These are phyloP conservation scores for Oryzias dopingdopingensis DNA, from an alignment of 2,797 vertebrate species.

Conservation along the genomic window DNA sequence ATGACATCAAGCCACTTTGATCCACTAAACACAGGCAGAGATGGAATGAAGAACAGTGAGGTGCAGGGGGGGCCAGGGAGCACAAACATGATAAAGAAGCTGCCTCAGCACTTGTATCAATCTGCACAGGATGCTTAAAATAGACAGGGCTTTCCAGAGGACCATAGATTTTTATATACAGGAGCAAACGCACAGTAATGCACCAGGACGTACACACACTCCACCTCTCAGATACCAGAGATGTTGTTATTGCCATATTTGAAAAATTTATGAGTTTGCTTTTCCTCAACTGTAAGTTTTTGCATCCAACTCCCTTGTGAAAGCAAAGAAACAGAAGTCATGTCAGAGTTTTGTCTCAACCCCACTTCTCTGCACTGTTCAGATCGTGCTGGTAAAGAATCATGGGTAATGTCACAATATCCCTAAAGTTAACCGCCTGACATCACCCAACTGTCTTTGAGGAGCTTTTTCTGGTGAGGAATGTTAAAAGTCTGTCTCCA, in stretches of 20 bases:
- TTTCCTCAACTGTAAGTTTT: constrained; percentile 20
- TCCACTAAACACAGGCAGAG: constrained; percentile 26
- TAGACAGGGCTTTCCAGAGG: constrained; percentile 61
- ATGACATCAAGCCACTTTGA: constrained; percentile 58
- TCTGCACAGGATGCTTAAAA: constrained; percentile 59
- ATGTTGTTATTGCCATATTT: constrained; percentile 57
- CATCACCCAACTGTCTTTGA: constrained; percentile 20
- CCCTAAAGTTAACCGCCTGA: constrained; percentile 33
- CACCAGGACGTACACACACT: constrained; percentile 28
- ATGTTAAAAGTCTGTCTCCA: constrained; percentile 53
- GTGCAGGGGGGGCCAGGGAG: constrained; percentile 18
- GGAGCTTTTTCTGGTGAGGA: constrained; percentile 57
- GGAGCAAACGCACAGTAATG: constrained; percentile 17
- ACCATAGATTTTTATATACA: constrained; percentile 33
- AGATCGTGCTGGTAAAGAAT: constrained; percentile 28
- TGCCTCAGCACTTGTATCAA: constrained; percentile 67
- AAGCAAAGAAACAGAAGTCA: constrained; percentile 29
- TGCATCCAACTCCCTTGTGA: constrained; percentile 36
- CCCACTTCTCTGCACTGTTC: constrained; percentile 24
- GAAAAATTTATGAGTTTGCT: constrained; percentile 69
- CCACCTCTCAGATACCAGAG: constrained; percentile 31
- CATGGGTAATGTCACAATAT: constrained; percentile 56
- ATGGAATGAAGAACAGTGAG: constrained; percentile 50
- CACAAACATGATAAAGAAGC: constrained; percentile 52
- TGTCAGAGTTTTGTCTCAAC: constrained; percentile 51